Conservation (phyloP, 2,888 invertebrate genomes). For the Anticlea derivata region DNA sequence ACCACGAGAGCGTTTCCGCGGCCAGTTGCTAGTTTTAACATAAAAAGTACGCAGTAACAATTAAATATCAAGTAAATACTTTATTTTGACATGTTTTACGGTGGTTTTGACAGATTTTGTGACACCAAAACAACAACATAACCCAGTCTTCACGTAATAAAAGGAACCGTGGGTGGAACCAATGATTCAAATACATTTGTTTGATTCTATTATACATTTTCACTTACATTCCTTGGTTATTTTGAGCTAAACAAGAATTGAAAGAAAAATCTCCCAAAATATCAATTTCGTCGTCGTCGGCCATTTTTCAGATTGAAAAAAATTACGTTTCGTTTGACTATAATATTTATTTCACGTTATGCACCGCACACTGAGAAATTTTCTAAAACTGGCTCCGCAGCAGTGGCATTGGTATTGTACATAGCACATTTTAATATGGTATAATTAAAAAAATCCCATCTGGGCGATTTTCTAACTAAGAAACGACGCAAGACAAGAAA, state of each 20-base stretch:
- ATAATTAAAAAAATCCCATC: no score
- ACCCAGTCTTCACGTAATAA: not conserved
- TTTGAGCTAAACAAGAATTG: slow-evolving; percentile 85
- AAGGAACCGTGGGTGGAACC: not conserved
- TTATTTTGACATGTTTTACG: slow-evolving; percentile 44
- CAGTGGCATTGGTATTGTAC: no score
- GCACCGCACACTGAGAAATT: no score
- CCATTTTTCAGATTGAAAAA: slow-evolving; percentile 77
- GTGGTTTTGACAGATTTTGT: no score
- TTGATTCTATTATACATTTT: slow-evolving; percentile 5
- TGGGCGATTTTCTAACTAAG: no score
- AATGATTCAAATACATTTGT: not conserved
- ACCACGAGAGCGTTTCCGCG: no score
- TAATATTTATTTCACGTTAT: no score
- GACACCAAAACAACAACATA: slow-evolving; percentile 43
- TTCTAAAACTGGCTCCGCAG: no score
- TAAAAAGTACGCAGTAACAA: not conserved
- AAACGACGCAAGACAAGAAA: no score
- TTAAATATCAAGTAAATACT: slow-evolving; percentile 20
- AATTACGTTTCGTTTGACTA: no score
- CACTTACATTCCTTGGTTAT: slow-evolving; percentile 85
- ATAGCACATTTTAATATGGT: no score
- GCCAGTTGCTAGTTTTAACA: no score
- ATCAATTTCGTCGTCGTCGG: slow-evolving; percentile 89
- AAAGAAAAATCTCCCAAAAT: slow-evolving; percentile 88